Conservation (phyloP, 2,888 invertebrate species). For the Apamea anceps region DNA sequence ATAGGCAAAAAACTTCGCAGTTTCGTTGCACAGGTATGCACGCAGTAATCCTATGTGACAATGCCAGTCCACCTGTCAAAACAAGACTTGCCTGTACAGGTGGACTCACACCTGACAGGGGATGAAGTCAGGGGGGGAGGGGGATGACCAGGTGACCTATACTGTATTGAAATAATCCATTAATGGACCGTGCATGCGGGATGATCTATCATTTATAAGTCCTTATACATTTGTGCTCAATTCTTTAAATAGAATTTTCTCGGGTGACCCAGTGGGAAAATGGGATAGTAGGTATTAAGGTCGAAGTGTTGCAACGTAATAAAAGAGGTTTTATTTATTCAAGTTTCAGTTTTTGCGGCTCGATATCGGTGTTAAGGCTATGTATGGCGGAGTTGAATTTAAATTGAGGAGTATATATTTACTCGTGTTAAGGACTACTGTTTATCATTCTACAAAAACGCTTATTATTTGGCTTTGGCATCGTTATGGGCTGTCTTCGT, state of each 20-base stretch:
- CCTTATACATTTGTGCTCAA: slow-evolving; percentile 41
- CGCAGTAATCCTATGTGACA: slow-evolving; percentile 78
- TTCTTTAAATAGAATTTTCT: slow-evolving; percentile 52
- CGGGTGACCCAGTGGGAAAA: slow-evolving; percentile 47
- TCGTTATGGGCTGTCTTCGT: slow-evolving; percentile 9
- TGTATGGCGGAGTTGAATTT: slow-evolving; percentile 38
- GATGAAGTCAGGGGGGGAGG: slow-evolving; percentile 43
- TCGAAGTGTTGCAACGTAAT: slow-evolving; percentile 20
- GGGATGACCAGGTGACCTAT: slow-evolving; percentile 64
- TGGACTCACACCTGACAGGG: slow-evolving; percentile 82
- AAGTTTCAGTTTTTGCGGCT: slow-evolving; percentile 42
- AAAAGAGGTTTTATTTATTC: slow-evolving; percentile 43
- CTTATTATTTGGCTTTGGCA: slow-evolving; percentile 1
- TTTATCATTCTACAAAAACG: slow-evolving; percentile 11
- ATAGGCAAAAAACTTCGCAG: slow-evolving; percentile 60
- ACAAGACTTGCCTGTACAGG: slow-evolving; percentile 84
- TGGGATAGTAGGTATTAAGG: slow-evolving; percentile 34
- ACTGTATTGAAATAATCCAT: slow-evolving; percentile 68
- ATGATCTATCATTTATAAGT: slow-evolving; percentile 61
- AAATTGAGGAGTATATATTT: slow-evolving; percentile 31
- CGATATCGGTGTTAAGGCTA: slow-evolving; percentile 41
- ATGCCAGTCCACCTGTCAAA: slow-evolving; percentile 84
- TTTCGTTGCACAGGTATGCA: slow-evolving; percentile 62
- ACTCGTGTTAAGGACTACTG: not conserved
- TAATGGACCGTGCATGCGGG: slow-evolving; percentile 52